Conservation (phyloP, 1,140 invertebrate species). For the Oncopodura yosiiana region DNA sequence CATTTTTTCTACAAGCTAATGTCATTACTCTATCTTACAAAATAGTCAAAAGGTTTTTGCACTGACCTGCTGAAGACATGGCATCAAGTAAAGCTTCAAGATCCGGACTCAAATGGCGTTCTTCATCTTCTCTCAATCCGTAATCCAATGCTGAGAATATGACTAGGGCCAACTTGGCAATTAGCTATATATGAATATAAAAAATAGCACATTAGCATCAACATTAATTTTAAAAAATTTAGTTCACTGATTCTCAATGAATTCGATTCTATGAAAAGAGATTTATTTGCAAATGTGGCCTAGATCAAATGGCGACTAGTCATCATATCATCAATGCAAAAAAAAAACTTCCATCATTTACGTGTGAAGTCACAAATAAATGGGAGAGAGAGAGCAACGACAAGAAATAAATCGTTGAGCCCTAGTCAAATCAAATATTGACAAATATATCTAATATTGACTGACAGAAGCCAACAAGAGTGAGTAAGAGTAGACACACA, state of each 20-base stretch:
- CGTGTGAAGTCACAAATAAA: no score
- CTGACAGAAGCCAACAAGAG: no score
- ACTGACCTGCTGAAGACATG: slow-evolving; percentile 62
- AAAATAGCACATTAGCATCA: slow-evolving; percentile 1
- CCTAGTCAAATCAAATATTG: no score
- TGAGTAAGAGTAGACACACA: no score
- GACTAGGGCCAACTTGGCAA: slow-evolving; percentile 66
- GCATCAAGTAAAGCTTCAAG: slow-evolving; percentile 71
- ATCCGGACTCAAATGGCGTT: slow-evolving; percentile 69
- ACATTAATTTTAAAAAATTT: not conserved
- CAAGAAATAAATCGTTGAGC: no score
- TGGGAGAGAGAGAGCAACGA: no score
- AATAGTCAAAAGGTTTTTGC: not conserved
- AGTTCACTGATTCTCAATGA: not conserved
- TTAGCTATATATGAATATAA: slow-evolving; percentile 52
- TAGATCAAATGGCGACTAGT: no score
- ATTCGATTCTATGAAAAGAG: not conserved
- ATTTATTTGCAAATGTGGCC: slow-evolving; percentile 2
- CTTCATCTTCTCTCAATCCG: slow-evolving; percentile 68
- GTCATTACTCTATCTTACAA: no score
- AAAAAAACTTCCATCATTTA: no score
- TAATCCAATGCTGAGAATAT: slow-evolving; percentile 83
- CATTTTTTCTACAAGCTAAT: no score
- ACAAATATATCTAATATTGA: no score
- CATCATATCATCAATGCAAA: no score